phyloP scores from a whole-genome alignment of 2,113 vertebrate genomes.

The Daphoenositta chrysoptera region DNA sequence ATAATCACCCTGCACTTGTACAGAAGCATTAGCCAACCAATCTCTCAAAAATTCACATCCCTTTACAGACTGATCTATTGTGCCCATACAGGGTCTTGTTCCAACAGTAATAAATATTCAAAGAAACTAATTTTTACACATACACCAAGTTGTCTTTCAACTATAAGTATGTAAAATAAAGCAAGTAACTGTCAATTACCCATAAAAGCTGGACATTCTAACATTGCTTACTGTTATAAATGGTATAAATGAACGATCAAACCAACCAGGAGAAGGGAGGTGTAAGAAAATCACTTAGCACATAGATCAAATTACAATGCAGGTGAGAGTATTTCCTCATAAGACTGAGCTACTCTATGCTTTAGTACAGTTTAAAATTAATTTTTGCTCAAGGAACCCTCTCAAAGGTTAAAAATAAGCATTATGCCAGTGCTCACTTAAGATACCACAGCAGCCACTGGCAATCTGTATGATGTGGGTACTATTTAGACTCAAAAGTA shows the following conservation, averaged over 20 bases:
- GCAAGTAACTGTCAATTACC: background rate
- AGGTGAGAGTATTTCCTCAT: background rate
- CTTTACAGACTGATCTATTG: background rate
- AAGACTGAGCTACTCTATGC: background rate
- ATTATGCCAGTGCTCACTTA: background rate
- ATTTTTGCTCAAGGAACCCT: background rate
- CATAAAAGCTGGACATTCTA: background rate
- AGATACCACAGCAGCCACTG: background rate
- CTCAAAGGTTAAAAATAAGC: conserved; percentile 33
- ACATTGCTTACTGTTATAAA: background rate
- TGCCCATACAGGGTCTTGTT: background rate
- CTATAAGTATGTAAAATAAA: background rate
- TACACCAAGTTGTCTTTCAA: background rate
- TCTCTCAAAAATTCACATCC: background rate
- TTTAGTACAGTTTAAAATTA: background rate
- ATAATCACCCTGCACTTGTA: background rate
- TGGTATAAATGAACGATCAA: background rate
- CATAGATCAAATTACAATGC: background rate
- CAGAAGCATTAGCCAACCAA: background rate
- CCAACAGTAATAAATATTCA: background rate
- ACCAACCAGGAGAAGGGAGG: background rate
- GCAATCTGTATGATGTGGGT: background rate
- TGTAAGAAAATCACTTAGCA: background rate
- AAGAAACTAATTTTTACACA: background rate
- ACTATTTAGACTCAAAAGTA: background rate